Base-by-base conservation (phyloP, 2,113 vertebrate genomes). In the Phocoena phocoena region DNA sequence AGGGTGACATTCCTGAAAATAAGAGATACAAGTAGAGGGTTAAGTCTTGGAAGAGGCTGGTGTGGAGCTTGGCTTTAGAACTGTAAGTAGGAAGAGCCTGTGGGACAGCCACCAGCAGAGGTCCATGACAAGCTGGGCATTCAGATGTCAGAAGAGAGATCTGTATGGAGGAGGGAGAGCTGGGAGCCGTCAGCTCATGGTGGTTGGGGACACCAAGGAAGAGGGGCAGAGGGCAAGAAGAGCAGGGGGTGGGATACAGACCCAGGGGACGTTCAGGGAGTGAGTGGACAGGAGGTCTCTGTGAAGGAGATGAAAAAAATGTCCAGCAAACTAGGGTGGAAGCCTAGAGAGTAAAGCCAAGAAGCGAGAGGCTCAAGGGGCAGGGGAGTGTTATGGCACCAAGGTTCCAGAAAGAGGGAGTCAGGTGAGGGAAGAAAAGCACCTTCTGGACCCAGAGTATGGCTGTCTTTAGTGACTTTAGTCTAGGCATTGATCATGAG, bases 351-450 rank as follows among this genome's bases (percentile, higher is more conserved):
- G 26, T 3, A 47, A 28, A 25, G 33, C 5, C 31, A n/a, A 2
- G 26, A 28, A 7, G 67, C 8, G 17, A 33, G 60, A 93, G 71
- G 28, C 60, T 28, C 70, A 20, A 74, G 79, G 41, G 20, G 15
- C 0, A 21, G 20, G 25, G 17, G 13, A 28, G 25, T 15, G 3
- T 20, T 9, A 7, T 0, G 3, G 20, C 1, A 8, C 13, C 28
- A 14, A 26, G 4, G 18, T 33, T 26, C 70, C 13, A 18, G 74
- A 73, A 55, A 55, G 47, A 44, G 4, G 13, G 60, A 0, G 6
- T 36, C 33, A 13, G 26, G 2, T 17, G 33, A 13, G 62, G 55
- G 65, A 41, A 41, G 36, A 62, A 50, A 10, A 62, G 23, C n/a
- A 17, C 26, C 63, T 2, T 1, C 67, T 12, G 65, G 62, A 13